Percentiles rank a stretch among this genome's conserved stretches.
phyloP scores from a whole-genome alignment of 2,113 vertebrate genomes.

The Sinocyclocheilus grahami region DNA sequence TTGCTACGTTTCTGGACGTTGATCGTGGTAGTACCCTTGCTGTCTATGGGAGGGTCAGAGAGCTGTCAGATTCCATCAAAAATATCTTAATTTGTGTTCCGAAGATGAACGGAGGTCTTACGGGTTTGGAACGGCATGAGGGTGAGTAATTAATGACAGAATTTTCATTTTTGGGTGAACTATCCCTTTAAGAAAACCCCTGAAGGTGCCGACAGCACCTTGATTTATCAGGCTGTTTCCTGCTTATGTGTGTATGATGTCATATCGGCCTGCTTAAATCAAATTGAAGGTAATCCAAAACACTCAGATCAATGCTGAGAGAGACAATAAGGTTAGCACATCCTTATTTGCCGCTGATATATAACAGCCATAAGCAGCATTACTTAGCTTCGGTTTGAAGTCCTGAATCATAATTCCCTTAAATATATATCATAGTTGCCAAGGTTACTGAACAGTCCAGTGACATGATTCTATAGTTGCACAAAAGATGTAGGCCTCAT shows the following conservation, averaged over 20 bases:
- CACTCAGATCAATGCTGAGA: slow-evolving; percentile 8
- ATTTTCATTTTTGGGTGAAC: no score
- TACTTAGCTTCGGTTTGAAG: slow-evolving; percentile 13
- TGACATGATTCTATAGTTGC: background rate
- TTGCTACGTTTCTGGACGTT: no score
- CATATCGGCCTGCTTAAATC: background rate
- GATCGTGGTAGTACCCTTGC: no score
- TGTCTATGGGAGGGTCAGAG: no score
- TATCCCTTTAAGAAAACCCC: slow-evolving; percentile 21
- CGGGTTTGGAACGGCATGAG: no score
- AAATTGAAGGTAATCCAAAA: background rate
- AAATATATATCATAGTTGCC: slow-evolving; percentile 29
- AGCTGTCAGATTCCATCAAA: no score
- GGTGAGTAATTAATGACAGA: no score
- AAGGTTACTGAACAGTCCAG: slow-evolving; percentile 10
- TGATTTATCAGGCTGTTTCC: slow-evolving; percentile 44
- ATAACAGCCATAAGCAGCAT: background rate
- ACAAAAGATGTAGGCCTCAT: slow-evolving; percentile 16
- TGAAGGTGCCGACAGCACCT: slow-evolving; percentile 35
- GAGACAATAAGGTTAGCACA: background rate
- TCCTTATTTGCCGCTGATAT: slow-evolving; percentile 43
- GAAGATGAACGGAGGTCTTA: no score
- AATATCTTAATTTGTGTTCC: no score
- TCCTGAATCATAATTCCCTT: slow-evolving; percentile 39
- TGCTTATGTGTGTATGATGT: slow-evolving; percentile 1